Percentiles rank a stretch among this genome's conserved stretches.
Conservation (phyloP, 2,797 vertebrate genomes). For the Heliangelus exortis region DNA sequence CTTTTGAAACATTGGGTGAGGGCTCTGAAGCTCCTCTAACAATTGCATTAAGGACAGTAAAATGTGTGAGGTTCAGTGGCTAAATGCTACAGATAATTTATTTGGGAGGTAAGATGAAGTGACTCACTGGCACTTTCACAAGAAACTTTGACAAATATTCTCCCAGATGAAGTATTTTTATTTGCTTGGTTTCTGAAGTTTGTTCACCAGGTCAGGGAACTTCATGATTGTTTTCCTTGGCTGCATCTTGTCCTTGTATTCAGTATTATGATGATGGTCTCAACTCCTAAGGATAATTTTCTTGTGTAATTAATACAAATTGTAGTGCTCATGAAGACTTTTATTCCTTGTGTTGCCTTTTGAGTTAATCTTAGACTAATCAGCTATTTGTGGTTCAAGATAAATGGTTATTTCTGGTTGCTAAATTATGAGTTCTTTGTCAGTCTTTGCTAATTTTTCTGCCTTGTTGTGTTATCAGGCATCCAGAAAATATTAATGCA, state of each 20-base stretch:
- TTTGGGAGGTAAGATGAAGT: not conserved
- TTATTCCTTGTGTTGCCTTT: not conserved
- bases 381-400: not conserved
- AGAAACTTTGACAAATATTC: not conserved
- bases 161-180: not conserved
- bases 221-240: not conserved
- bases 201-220: not conserved
- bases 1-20: not conserved
- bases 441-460: slow-evolving; percentile 18
- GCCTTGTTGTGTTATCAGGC: not conserved
- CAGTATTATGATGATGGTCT: not conserved
- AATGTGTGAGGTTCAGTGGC: not conserved
- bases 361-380: not conserved
- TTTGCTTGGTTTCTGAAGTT: not conserved
- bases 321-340: not conserved
- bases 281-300: not conserved
- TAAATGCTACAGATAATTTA: not conserved
- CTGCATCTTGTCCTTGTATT: not conserved
- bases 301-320: not conserved
- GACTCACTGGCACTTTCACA: not conserved
- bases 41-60: not conserved
- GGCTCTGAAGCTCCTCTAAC: not conserved
- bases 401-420: not conserved
- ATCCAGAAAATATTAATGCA: slow-evolving; percentile 18
- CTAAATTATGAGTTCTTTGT: not conserved